Evolutionary conservation across 2,888 invertebrate species (phyloP), one percentile per base, ranked within the genome.

Genomic region (Eristalis pertinax): DNA sequence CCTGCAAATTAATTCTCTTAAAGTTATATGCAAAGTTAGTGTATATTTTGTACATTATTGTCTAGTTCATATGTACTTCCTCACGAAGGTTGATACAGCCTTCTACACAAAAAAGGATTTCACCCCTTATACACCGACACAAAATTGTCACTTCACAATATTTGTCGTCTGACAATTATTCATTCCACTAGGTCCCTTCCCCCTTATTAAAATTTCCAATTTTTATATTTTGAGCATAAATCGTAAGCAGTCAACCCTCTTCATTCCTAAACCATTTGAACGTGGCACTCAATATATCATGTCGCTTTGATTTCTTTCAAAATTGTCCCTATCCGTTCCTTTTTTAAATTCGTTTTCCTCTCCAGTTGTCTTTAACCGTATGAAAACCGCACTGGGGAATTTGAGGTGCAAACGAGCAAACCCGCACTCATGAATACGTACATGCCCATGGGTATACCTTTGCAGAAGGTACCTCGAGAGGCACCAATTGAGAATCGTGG

Each of bases 231-330:
- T 60, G 0, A 60, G 10, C 5, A 60, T 26, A 26, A 60, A 60
- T 26, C 7, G 26, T 15, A 60, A 60, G 5, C 26, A 60, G 60
- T 60, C 60, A 60, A 60, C 60, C 60, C 60, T 60, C 26, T 29
- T 60, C 60, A 60, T 24, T 15, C 15, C 26, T 26, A 26, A 60
- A 1, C 26, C 60, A 60, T 26, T 60, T n/a, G 13, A 60, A 26
- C 10, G 26, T 24, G 26, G 24, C 60, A 60, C 26, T 60, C 60
- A 60, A 60, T 60, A 60, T 26, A 60, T 60, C 60, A 60, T 60
- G 60, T 60, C 60, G 60, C 60, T 29, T 60, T 60, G 60, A 60
- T 60, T 60, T 60, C 26, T 60, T 60, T 26, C 24, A 29, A 60
- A 60, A 29, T 1, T 29, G 60, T 60, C 60, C 26, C 60, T 26